These are phyloP conservation scores for Clivina fossor DNA, from an alignment of 2,888 invertebrate genomes.

Conservation along the genomic window DNA sequence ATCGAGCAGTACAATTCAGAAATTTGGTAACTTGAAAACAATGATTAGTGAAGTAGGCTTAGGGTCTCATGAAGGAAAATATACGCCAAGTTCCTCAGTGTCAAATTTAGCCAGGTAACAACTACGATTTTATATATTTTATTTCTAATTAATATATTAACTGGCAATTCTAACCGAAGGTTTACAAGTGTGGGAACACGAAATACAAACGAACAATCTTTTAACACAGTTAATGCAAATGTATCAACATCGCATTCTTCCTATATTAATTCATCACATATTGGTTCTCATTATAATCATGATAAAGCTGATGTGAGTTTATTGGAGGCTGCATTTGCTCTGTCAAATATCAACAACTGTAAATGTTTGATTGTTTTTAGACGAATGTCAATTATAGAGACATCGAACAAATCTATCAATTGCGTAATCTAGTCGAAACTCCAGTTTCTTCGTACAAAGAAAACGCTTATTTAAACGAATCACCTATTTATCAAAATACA, in stretches of 20 bases:
- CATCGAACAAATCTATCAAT: slow-evolving; percentile 60
- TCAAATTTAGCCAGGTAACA: slow-evolving; percentile 60
- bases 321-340: neutral
- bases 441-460: slow-evolving; percentile 46
- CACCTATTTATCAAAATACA: slow-evolving; percentile 61
- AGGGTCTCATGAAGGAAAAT: slow-evolving; percentile 79
- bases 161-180: slow-evolving; percentile 49
- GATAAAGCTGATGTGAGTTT: slow-evolving; percentile 55
- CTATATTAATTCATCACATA: slow-evolving; percentile 56
- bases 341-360: neutral
- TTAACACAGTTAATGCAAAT: slow-evolving; percentile 8
- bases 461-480: slow-evolving; percentile 53
- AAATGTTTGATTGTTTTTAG: slow-evolving; percentile 37
- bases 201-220: slow-evolving; percentile 37
- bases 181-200: slow-evolving; percentile 65
- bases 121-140: slow-evolving; percentile 18
- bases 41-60: slow-evolving; percentile 65
- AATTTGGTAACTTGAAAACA: slow-evolving; percentile 74
- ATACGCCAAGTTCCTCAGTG: slow-evolving; percentile 72
- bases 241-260: slow-evolving; percentile 52
- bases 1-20: slow-evolving; percentile 57
- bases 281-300: slow-evolving; percentile 57
- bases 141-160: neutral
- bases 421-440: slow-evolving; percentile 50
- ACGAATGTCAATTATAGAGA: slow-evolving; percentile 57